A percentile compares a stretch with the other conserved stretches of the same genome.
These are phyloP conservation scores for Tarsius wallacei DNA, from an alignment of 2,797 vertebrate species.

Conservation along the genomic window DNA sequence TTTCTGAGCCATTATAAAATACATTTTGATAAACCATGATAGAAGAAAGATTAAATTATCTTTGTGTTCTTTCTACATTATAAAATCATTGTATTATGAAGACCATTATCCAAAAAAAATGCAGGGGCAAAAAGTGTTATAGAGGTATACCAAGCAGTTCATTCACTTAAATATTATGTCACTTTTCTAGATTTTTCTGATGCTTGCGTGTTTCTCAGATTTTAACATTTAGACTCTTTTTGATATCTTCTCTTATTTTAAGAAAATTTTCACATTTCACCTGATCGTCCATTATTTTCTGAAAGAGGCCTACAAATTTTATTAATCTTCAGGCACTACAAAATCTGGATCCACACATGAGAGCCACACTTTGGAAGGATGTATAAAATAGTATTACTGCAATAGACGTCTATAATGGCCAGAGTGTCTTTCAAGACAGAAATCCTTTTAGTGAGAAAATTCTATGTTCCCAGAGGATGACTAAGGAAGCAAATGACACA, in stretches of 20 bases:
- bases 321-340: background rate
- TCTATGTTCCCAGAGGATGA: background rate
- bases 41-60: conserved; percentile 1
- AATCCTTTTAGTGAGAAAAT: background rate
- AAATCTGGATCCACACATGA: background rate
- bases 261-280: background rate
- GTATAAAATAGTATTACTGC: background rate
- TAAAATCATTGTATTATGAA: background rate
- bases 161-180: background rate
- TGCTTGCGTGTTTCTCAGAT: background rate
- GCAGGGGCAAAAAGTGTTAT: background rate
- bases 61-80: background rate
- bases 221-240: conserved; percentile 29
- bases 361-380: background rate
- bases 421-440: background rate
- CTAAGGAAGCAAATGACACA: background rate
- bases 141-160: background rate
- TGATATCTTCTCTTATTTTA: background rate
- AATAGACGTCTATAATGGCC: background rate
- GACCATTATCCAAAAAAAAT: background rate
- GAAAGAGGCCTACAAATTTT: background rate
- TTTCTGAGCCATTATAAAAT: background rate
- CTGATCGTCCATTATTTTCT: background rate
- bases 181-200: background rate
- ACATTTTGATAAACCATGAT: background rate